Evolutionary conservation across 2,113 vertebrate genomes (phyloP), one percentile per base, ranked within the genome.

Genomic region (Conger conger): DNA sequence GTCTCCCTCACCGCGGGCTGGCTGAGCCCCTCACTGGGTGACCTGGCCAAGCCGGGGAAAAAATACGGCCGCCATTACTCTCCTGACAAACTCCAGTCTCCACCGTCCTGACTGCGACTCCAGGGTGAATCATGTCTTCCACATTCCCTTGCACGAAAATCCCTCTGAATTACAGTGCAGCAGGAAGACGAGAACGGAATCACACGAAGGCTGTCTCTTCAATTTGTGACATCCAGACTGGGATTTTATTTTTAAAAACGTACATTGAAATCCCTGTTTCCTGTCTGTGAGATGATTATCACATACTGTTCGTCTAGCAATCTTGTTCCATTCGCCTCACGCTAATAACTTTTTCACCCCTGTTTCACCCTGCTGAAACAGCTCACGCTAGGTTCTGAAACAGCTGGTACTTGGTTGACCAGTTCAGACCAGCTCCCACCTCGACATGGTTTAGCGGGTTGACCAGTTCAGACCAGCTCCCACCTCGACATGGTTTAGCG

Each of bases 211-310:
- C 45, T 30, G 76, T 11, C 30, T 38, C 35, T 57, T 35, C 36
- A 35, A 76, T 50, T 68, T 17, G 17, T 37, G 50, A 54, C 83
- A 35, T 38, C 15, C 33, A 18, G 88, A 85, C 82, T 87, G 79
- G 73, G 17, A 88, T 92, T 57, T 36, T 91, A 82, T 86, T 86
- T 82, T 76, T 77, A 80, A 79, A 81, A 57, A 54, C 45, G n/a
- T 42, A 40, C 42, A 38, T n/a, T 5, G 27, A 30, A 50, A 16
- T 78, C 76, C 53, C 79, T 84, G 88, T 92, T 90, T 93, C 89
- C 90, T 90, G 87, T 88, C 87, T 88, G 27, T 89, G 87, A 89
- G 91, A 91, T 87, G 84, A 60, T 77, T 89, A 91, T 92, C 90
- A 83, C 80, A 33, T 63, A 18, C 84, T 60, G 16, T n/a, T n/a